Conservation (phyloP, 2,888 invertebrate species). For the Oscheius myriophilus region DNA sequence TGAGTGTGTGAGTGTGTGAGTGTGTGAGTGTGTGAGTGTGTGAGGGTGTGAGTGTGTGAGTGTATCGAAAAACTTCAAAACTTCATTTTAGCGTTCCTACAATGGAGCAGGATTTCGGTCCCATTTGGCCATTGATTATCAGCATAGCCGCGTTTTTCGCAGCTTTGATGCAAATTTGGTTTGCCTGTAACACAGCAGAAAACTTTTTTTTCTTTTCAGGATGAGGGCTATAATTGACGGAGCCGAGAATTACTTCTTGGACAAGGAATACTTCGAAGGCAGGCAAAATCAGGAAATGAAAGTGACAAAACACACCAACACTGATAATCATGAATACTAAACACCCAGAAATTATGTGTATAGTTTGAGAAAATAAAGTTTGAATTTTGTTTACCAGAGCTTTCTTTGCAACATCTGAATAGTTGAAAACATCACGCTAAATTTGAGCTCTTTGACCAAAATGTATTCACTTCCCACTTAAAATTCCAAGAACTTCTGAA, state of each 20-base stretch:
- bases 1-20: too few relatives aligned
- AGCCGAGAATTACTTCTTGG: constrained; percentile 62
- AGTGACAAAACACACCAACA: not conserved
- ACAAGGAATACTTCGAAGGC: constrained; percentile 58
- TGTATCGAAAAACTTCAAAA: too few relatives aligned
- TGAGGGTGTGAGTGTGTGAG: too few relatives aligned
- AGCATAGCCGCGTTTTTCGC: constrained; percentile 64
- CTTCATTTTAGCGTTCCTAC: constrained; percentile 40
- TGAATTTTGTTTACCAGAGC: too few relatives aligned
- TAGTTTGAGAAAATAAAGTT: too few relatives aligned
- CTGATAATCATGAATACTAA: not conserved
- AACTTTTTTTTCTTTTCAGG: constrained; percentile 35
- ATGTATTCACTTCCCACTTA: too few relatives aligned
- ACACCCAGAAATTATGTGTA: too few relatives aligned
- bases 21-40: too few relatives aligned
- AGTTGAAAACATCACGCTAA: too few relatives aligned
- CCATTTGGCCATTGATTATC: constrained; percentile 69
- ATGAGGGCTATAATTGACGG: constrained; percentile 60
- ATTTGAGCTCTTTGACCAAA: too few relatives aligned
- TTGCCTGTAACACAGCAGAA: not conserved
- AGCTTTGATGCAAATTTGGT: constrained; percentile 67
- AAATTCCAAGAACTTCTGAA: too few relatives aligned
- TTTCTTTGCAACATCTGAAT: too few relatives aligned
- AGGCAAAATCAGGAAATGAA: constrained; percentile 1
- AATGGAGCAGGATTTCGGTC: constrained; percentile 65